phyloP scores from a whole-genome alignment of 2,888 invertebrate species.

The Cheilosia variabilis region DNA sequence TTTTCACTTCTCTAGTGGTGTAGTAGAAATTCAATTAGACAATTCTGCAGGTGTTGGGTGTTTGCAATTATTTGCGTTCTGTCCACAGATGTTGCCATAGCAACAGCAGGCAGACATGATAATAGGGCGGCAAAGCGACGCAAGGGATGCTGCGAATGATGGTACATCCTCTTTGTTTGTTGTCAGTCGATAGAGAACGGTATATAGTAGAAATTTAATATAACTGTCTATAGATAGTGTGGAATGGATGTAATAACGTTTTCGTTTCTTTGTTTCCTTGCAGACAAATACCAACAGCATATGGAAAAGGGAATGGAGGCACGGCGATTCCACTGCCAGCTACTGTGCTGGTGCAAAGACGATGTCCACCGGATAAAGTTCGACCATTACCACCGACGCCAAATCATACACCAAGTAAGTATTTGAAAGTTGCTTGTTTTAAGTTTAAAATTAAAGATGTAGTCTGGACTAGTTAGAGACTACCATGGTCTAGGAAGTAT shows the following conservation, averaged over 20 bases:
- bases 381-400: conserved; percentile 90
- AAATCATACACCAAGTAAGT: conserved; percentile 84
- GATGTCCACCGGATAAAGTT: conserved; percentile 91
- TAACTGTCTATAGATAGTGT: conserved; percentile 18
- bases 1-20: conserved; percentile 22
- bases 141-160: not conserved
- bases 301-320: conserved; percentile 85
- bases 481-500: too few relatives aligned
- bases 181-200: not conserved
- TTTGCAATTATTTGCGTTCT: conserved; percentile 50
- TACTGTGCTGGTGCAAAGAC: conserved; percentile 89
- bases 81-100: conserved; percentile 31
- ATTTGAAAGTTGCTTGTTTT: conserved; percentile 2
- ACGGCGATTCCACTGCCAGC: conserved; percentile 92
- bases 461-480: too few relatives aligned
- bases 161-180: conserved; percentile 18
- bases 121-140: conserved; percentile 23
- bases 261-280: conserved; percentile 32
- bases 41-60: conserved; percentile 58
- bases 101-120: conserved; percentile 36
- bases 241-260: conserved; percentile 18
- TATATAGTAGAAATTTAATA: conserved; percentile 14
- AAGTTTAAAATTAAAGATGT: not conserved
- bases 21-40: conserved; percentile 63
- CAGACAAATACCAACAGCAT: conserved; percentile 89